Evolutionary conservation across 2,113 vertebrate species (phyloP), one percentile per base, ranked within the genome.

Genomic region (Archilochus colubris): DNA sequence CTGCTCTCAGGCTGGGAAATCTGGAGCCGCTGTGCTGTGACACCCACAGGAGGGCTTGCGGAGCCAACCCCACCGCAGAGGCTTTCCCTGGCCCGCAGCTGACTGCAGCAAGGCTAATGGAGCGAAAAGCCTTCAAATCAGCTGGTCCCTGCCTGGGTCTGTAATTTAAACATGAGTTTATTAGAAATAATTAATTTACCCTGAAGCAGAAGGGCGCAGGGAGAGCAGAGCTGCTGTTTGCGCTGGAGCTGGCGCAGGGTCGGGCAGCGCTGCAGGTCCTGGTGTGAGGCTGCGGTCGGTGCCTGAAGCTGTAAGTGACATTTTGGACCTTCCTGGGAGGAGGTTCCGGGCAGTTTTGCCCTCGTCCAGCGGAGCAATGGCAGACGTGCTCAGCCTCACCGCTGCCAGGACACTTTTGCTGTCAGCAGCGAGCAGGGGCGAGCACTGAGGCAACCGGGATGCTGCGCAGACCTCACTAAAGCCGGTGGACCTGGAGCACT

Each of bases 211-310:
- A 40, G 2, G 1, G 58, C 0, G 0, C 62, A 25, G 78, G 33
- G 40, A 48, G 75, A 78, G 66, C 75, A 53, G 79, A 57, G 8
- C 0, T 20, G 69, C 63, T 58, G 55, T 62, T 38, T 58, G 77
- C 1, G 4, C 63, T 24, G 80, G 58, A 73, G 70, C 44, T 48
- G 44, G 16, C 9, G 46, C 46, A 20, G 24, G 13, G 10, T 33
- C 5, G 0, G 40, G n/a, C 53, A 16, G 27, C 1, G 0, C 2
- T 1, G 28, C 18, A 0, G 3, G 40, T 33, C 24, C 40, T 2
- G 1, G 9, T 27, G 30, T 8, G 12, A 48, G 3, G 36, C 51
- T 76, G 0, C 2, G 1, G 28, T 19, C 3, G 1, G 28, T 24
- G 54, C 43, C 40, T 38, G 38, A n/a, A 25, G 10, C 9, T 0